Percentiles rank a stretch among this genome's conserved stretches.
Evolutionary conservation across 2,888 invertebrate genomes (phyloP).

Genomic region (Synergus gifuensis): DNA sequence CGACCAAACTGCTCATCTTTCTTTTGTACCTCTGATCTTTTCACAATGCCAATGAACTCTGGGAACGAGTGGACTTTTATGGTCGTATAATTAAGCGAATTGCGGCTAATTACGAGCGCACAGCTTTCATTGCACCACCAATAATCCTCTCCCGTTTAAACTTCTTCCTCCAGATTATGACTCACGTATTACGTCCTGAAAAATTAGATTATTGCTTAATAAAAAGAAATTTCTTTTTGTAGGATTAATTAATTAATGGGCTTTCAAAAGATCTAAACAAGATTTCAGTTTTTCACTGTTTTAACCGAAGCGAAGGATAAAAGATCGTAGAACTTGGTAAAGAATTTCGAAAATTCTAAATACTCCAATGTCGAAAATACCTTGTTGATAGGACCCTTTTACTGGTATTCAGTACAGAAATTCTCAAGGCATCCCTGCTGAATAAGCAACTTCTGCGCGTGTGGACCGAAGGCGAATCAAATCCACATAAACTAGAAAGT

Average conservation of each 20-base stretch:
- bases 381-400: background rate
- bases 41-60: background rate
- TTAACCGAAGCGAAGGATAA: background rate
- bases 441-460: background rate
- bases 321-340: background rate
- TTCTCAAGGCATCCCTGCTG: background rate
- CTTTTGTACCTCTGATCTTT: constrained; percentile 7
- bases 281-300: too few relatives aligned
- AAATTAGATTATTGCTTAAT: constrained; percentile 51
- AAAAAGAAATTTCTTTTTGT: constrained; percentile 56
- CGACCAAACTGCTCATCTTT: background rate
- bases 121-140: constrained; percentile 17
- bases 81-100: constrained; percentile 26
- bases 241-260: constrained; percentile 36
- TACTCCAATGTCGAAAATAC: background rate
- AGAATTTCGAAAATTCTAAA: background rate
- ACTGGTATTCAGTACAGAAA: background rate
- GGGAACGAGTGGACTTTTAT: constrained; percentile 25
- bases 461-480: background rate
- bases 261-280: too few relatives aligned
- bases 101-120: constrained; percentile 17
- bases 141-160: constrained; percentile 10
- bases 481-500: constrained; percentile 10
- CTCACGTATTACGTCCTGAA: constrained; percentile 54
- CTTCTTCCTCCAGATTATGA: constrained; percentile 41